Base-by-base conservation (phyloP, 1,140 invertebrate species). In the Aricia agestis region DNA sequence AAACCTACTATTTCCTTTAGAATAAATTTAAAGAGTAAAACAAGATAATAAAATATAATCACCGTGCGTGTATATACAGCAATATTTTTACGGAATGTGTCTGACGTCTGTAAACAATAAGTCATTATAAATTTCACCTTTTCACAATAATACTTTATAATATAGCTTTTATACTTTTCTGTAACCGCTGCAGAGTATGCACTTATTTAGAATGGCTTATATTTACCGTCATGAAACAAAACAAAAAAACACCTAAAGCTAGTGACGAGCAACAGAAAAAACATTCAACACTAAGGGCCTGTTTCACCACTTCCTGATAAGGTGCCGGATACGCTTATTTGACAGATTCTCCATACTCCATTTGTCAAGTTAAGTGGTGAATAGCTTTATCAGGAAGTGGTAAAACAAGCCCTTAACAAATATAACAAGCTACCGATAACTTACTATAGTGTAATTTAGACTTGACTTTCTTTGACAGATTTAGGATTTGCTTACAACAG, bases 221-320 rank as follows among this genome's bases (percentile, higher is more conserved):
- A 5, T 17, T 15, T 57, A 17, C n/a, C 9, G 1, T 63, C 19
- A 25, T 63, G 25, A 25, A 25, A 25, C 0, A 5, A 63, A 63
- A 25, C 18, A 63, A 63, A 63, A 25, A 63, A 63, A 19, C 59
- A 63, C 18, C 59, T 63, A 63, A 63, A 63, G 17, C 59, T 63
- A 63, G 18, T 25, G 17, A 63, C 59, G 18, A 25, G 59, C 59
- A 63, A 63, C 59, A 19, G 19, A 63, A 63, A 63, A 25, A 63
- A 19, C 17, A 10, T 63, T 19, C 18, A 63, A 31, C 18, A 11
- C 59, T n/a, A n/a, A n/a, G n/a, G n/a, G n/a, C n/a, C n/a, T n/a
- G n/a, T n/a, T n/a, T n/a, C n/a, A n/a, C n/a, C n/a, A n/a, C n/a
- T n/a, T n/a, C n/a, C n/a, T n/a, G n/a, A n/a, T n/a, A n/a, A n/a